Base-by-base conservation (phyloP, 2,888 invertebrate species). In the Taphrorychus bicolor region DNA sequence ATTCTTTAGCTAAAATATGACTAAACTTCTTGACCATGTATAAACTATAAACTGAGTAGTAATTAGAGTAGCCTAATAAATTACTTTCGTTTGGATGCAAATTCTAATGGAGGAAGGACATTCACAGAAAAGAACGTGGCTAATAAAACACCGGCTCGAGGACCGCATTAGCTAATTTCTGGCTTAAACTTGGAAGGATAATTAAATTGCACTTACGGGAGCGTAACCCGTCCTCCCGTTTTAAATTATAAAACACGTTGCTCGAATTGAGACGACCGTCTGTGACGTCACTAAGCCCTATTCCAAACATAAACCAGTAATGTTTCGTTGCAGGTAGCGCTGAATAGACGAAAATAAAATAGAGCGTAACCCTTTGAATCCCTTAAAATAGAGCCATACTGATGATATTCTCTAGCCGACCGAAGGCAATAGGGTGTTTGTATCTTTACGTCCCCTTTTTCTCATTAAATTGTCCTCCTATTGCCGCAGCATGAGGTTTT, bases 121-220 rank as follows among this genome's bases (percentile, higher is more conserved):
- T 32, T 3, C 32, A 32, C 32, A 32, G 32, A 32, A 3, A 7
- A 1, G 32, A 32, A 32, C n/a, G 1, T 32, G 11, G 32, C 32
- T 58, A 16, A 48, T 45, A 58, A 14, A 42, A 14, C 57, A 57
- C 21, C 41, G 17, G 42, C 21, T 42, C 16, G 5, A 42, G 18
- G 22, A 42, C 58, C 42, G 45, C 23, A 58, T 45, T 58, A 45
- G 48, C 14, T 17, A 58, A 58, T 45, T 48, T 58, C 16, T 16
- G 42, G 61, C 42, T 22, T 18, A 11, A 52, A 52, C 42, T 42
- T 52, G 19, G 40, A 7, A 42, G 42, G 41, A 52, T 61, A 61
- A 61, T 61, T 61, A 61, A 61, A 61, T 61, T 61, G 52, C 52
- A 53, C 61, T 61, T 61, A 61, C 53, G 53, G 53, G 52, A 53